Conservation (phyloP, 1,140 invertebrate species). For the Batillaria attramentaria region DNA sequence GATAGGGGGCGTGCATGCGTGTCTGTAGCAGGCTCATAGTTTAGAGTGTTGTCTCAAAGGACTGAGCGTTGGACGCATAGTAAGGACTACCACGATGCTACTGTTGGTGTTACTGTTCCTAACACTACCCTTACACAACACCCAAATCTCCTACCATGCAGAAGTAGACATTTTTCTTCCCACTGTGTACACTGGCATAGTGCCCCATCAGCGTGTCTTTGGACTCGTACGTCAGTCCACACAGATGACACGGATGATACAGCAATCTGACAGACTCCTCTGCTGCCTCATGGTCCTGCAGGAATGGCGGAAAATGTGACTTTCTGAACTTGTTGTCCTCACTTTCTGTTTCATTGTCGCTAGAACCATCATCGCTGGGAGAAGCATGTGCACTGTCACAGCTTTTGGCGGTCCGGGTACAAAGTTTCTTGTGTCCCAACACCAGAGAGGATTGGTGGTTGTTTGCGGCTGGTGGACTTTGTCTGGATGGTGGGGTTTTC, state of each 20-base stretch:
- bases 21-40: too few relatives aligned
- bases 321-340: neutral
- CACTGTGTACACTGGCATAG: slow-evolving; percentile 52
- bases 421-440: too few relatives aligned
- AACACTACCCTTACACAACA: too few relatives aligned
- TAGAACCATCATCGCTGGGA: neutral
- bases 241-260: slow-evolving; percentile 62
- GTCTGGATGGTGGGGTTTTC: neutral
- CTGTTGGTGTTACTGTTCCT: too few relatives aligned
- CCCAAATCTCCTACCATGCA: slow-evolving; percentile 29
- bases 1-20: too few relatives aligned
- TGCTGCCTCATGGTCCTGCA: neutral
- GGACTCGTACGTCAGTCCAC: slow-evolving; percentile 61
- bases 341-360: neutral
- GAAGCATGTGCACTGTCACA: neutral
- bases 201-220: slow-evolving; percentile 54
- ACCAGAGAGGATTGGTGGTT: neutral
- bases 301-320: neutral
- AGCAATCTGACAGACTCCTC: neutral
- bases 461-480: neutral
- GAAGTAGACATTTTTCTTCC: slow-evolving; percentile 35
- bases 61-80: too few relatives aligned
- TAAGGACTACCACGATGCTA: too few relatives aligned
- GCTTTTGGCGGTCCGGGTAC: too few relatives aligned
- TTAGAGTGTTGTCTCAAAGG: too few relatives aligned